Evolutionary conservation across 2,888 invertebrate species (phyloP).

Genomic region (Orchesellides sinensis): DNA sequence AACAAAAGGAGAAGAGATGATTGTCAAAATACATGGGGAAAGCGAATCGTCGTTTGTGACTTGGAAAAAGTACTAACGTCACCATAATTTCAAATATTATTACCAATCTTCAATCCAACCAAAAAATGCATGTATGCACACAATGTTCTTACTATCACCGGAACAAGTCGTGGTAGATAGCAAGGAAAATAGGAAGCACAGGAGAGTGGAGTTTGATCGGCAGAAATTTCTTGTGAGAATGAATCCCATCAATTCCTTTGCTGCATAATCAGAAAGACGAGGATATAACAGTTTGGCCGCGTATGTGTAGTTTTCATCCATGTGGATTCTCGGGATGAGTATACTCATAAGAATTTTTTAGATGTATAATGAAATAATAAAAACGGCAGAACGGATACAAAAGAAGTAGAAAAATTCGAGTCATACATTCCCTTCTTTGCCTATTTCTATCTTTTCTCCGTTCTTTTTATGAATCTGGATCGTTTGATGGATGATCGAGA

Average conservation of each 20-base stretch:
- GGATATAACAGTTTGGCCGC: no score
- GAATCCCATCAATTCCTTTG: constrained; percentile 15
- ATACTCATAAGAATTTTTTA: constrained; percentile 12
- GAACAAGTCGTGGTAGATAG: no score
- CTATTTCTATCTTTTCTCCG: not conserved
- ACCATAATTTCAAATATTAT: constrained; percentile 39
- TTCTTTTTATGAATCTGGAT: constrained; percentile 47
- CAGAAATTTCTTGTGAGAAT: not conserved
- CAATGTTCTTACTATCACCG: no score
- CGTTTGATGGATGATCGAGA: constrained; percentile 52
- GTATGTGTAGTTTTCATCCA: no score
- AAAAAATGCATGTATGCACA: no score
- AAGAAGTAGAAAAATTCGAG: constrained; percentile 21
- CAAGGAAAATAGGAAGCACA: not conserved
- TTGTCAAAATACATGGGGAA: not conserved
- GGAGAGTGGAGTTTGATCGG: not conserved
- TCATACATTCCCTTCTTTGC: constrained; percentile 25
- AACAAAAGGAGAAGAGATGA: constrained; percentile 6
- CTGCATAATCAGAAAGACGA: constrained; percentile 24
- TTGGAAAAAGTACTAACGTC: constrained; percentile 32
- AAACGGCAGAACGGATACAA: constrained; percentile 16
- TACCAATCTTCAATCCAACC: not conserved
- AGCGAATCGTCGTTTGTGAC: not conserved
- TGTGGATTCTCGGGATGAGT: not conserved
- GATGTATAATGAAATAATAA: not conserved